Evolutionary conservation across 2,888 invertebrate species (phyloP), one percentile per base, ranked within the genome.

Genomic region (Plemyria rubiginata): DNA sequence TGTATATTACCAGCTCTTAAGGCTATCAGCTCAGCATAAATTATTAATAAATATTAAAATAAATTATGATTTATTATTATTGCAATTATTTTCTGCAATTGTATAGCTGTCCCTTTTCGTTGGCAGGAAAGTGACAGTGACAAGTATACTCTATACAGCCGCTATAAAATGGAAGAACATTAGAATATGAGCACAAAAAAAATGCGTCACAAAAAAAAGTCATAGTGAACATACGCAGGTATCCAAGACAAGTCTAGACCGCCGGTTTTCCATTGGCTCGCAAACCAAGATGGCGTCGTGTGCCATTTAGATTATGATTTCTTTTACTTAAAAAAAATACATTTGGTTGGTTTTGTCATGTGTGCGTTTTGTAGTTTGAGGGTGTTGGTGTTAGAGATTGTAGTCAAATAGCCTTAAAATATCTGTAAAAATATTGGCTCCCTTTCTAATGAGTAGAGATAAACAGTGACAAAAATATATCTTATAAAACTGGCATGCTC

Each of bases 311-410:
- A 50, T 41, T 46, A 49, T 41, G 28, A 22, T 28, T 52, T 50
- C 43, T 52, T 60, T 63, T 57, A 66, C 70, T 67, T 75, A 73
- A 70, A 51, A 68, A 49, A 52, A 68, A 41, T 11, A 32, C n/a
- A 15, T 55, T 55, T 51, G 51, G 16, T 60, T 55, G 11, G 49
- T 65, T 65, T 50, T 57, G 65, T 60, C 60, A 40, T 71, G 76
- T 77, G 75, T 70, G 64, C 54, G 66, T 66, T 70, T 68, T 64
- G 68, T 60, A 67, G 70, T 61, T 59, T 61, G 66, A 32, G 49
- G 59, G 73, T 75, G 72, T 71, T 71, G 71, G 71, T 60, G 46
- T 54, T 46, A 52, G 40, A 52, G 11, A 11, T 38, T 6, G n/a
- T 49, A 49, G 49, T 29, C 11, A 3, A 38, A 38, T 38, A 8